Evolutionary conservation across 2,113 vertebrate species (phyloP).

Genomic region (Gracilinanus agilis): DNA sequence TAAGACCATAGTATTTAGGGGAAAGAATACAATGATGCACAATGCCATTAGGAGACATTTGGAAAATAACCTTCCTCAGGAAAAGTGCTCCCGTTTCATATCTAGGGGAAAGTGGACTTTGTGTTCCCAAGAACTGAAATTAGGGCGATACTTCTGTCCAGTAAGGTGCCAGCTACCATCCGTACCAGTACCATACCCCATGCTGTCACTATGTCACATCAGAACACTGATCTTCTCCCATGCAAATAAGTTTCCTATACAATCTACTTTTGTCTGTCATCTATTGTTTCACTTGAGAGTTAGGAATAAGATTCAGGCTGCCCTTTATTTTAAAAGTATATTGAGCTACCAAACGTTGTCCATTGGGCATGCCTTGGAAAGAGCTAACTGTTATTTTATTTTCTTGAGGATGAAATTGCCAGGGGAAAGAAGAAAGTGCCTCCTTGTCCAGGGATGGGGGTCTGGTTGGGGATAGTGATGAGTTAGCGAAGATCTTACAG

Average conservation of each 20-base stretch:
- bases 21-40: too few species aligned
- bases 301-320: neutral
- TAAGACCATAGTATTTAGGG: too few species aligned
- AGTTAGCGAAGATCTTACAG: neutral
- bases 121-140: too few species aligned
- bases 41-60: too few species aligned
- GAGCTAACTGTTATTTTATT: slow-evolving; percentile 29
- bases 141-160: too few species aligned
- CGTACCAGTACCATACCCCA: neutral
- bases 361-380: neutral
- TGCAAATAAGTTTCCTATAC: neutral
- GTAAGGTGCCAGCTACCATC: neutral
- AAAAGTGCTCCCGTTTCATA: too few species aligned
- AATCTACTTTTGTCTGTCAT: neutral
- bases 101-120: too few species aligned
- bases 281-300: neutral
- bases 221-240: neutral
- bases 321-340: neutral
- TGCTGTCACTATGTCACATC: neutral
- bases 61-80: too few species aligned
- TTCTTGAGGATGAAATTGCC: slow-evolving; percentile 13
- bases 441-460: neutral
- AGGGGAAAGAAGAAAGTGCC: neutral
- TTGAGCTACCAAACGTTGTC: neutral
- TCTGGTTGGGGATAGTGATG: neutral